These are phyloP conservation scores for Zaprionus inermis DNA, from an alignment of 1,140 invertebrate species.

Conservation along the genomic window DNA sequence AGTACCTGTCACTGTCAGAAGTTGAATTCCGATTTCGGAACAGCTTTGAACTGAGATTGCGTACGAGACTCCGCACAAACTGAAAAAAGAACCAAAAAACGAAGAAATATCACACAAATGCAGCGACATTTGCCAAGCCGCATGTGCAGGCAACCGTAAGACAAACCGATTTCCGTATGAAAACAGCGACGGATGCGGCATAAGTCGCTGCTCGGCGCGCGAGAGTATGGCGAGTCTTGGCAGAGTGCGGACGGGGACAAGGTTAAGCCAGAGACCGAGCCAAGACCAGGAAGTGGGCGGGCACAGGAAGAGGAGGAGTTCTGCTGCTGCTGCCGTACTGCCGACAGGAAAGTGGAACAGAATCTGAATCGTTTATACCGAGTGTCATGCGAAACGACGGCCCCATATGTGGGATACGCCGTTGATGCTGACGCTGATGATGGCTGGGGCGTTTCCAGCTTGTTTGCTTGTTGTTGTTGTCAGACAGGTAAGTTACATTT, in stretches of 20 bases:
- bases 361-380: conserved; percentile 65
- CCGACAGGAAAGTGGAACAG: conserved; percentile 31
- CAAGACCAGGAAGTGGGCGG: not conserved
- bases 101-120: conserved; percentile 44
- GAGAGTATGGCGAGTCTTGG: conserved; percentile 38
- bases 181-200: conserved; percentile 55
- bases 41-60: not conserved
- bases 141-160: conserved; percentile 67
- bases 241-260: conserved; percentile 55
- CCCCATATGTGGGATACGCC: conserved; percentile 27
- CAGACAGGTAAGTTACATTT: conserved; percentile 75
- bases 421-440: conserved; percentile 26
- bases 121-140: conserved; percentile 52
- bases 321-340: too few relatives aligned
- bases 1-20: not conserved
- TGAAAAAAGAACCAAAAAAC: not conserved
- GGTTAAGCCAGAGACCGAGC: conserved; percentile 51
- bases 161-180: conserved; percentile 73
- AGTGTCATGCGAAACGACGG: conserved; percentile 26
- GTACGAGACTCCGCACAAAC: not conserved
- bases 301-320: not conserved
- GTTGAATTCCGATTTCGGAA: not conserved
- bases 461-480: conserved; percentile 45
- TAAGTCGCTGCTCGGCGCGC: conserved; percentile 19
- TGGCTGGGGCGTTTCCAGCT: conserved; percentile 42